Conservation (phyloP, 1,140 invertebrate genomes). For the Mactra quadrangularis region DNA sequence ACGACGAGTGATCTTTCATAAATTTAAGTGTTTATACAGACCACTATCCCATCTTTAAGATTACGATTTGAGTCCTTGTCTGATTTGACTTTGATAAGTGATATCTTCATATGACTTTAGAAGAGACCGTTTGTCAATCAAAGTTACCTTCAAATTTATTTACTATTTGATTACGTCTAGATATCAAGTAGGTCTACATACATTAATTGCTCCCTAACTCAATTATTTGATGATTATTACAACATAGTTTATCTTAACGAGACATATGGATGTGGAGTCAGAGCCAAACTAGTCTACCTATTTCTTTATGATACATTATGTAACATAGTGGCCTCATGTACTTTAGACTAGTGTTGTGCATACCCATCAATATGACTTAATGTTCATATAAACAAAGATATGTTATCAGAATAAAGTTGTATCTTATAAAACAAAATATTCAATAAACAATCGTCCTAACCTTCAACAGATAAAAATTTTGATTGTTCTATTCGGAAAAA, state of each 20-base stretch:
- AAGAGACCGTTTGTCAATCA: constrained; percentile 49
- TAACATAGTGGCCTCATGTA: too few species aligned
- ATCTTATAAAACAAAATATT: too few species aligned
- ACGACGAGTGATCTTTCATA: constrained; percentile 44
- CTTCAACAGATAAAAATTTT: too few species aligned
- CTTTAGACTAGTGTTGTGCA: too few species aligned
- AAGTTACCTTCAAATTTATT: constrained; percentile 36
- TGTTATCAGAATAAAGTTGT: too few species aligned
- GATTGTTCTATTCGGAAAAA: too few species aligned
- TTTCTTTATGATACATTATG: too few species aligned
- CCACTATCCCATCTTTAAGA: constrained; percentile 34
- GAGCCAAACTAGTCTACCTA: too few species aligned
- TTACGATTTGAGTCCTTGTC: constrained; percentile 5
- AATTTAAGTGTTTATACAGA: constrained; percentile 20
- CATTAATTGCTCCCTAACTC: constrained; percentile 38
- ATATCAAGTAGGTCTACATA: constrained; percentile 24
- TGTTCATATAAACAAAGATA: neutral
- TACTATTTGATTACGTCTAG: constrained; percentile 25
- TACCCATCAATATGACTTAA: too few species aligned
- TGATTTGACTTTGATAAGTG: constrained; percentile 29
- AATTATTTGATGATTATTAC: constrained; percentile 8
- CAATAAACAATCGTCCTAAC: too few species aligned
- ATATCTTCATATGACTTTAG: constrained; percentile 31
- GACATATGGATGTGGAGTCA: neutral
- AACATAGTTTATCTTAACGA: neutral